These are phyloP conservation scores for Entomyzon cyanotis DNA, from an alignment of 2,113 vertebrate species.

Conservation along the genomic window DNA sequence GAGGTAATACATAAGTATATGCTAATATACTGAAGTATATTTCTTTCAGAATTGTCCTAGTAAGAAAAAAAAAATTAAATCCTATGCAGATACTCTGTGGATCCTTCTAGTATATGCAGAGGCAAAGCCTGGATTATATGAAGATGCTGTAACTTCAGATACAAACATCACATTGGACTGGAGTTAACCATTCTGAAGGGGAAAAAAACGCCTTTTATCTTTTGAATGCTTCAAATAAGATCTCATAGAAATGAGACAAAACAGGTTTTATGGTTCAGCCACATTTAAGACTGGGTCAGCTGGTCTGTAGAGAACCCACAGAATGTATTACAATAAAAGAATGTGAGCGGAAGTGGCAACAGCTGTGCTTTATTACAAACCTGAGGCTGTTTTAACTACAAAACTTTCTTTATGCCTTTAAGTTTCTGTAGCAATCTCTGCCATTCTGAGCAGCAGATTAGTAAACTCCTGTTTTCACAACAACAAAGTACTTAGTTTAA, in stretches of 20 bases:
- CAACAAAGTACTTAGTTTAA: neutral
- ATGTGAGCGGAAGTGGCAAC: constrained; percentile 16
- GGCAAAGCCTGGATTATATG: neutral
- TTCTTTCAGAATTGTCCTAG: neutral
- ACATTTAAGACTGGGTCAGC: constrained; percentile 55
- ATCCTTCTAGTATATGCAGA: neutral
- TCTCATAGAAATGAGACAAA: constrained; percentile 26
- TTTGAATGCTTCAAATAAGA: constrained; percentile 20
- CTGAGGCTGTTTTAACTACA: constrained; percentile 12
- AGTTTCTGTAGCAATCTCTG: neutral
- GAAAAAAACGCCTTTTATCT: neutral
- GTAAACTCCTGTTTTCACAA: neutral
- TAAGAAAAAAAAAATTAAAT: neutral
- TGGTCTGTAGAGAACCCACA: constrained; percentile 34
- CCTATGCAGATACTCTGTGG: neutral
- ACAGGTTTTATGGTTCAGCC: constrained; percentile 55
- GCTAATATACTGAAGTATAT: neutral
- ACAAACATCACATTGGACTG: neutral
- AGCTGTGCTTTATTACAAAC: constrained; percentile 40
- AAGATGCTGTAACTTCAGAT: neutral
- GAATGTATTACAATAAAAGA: neutral
- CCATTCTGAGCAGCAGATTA: neutral
- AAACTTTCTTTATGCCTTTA: constrained; percentile 34
- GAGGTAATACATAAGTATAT: neutral
- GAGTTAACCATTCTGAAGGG: neutral